Evolutionary conservation across 2,797 vertebrate genomes (phyloP), one percentile per base, ranked within the genome.

Genomic region (Hozukius guyotensis): DNA sequence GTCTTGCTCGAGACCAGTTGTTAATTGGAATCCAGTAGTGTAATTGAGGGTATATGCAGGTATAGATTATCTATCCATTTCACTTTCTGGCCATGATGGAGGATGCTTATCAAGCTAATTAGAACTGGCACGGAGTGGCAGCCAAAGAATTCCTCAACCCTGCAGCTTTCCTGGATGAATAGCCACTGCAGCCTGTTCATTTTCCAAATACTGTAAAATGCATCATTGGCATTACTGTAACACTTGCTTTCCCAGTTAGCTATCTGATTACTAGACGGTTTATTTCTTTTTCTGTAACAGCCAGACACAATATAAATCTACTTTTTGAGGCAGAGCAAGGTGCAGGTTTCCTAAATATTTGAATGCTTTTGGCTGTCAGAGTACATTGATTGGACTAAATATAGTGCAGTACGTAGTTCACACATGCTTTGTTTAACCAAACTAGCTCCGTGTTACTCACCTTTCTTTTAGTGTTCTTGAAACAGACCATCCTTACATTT

Each of bases 11-110:
- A 77, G 57, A 82, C 36, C 27, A 78, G 52, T 34, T 74, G 55
- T 79, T 88, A 81, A 89, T 87, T 92, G 81, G 64, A 90, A 90
- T 88, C 74, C 75, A 85, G 81, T 80, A 27, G 78, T 76, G 71
- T 84, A 89, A 91, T 87, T 76, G 72, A 87, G 79, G 63, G 46
- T 84, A 68, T 87, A 74, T 77, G 77, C 82, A 79, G 22, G 76
- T 87, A 91, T 88, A 65, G 86, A 92, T 90, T 81, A 83, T 69
- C 83, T 76, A 27, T 91, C 78, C 64, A 81, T 88, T 90, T 87
- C 64, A 80, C 72, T 81, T 75, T 77, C 75, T 84, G 25, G n/a
- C 34, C 79, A 72, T 83, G 82, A 88, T 87, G 72, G 72, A 78
- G 57, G 36, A 25, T 75, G 61, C 72, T 79, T 83, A 82, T 87